Percentiles rank a stretch among this genome's conserved stretches.
Conservation (phyloP, 1,140 invertebrate species). For the Palaemon carinicauda region DNA sequence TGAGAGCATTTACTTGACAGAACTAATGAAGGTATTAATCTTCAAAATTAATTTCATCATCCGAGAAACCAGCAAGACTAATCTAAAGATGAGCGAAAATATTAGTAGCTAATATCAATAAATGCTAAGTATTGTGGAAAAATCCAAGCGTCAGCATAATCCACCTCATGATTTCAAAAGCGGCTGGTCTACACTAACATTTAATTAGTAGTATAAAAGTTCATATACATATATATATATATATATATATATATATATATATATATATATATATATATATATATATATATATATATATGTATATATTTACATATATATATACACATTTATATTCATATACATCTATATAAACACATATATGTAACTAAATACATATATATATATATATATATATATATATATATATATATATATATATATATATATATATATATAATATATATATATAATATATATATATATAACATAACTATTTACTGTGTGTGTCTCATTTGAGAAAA, state of each 20-base stretch:
- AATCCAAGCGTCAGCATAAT: no score
- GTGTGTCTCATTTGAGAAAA: no score
- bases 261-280: slow-evolving; percentile 1
- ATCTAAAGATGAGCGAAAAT: no score
- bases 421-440: not conserved
- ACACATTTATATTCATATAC: not conserved
- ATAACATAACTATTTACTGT: not conserved
- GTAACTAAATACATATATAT: not conserved
- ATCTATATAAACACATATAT: not conserved
- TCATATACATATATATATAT: not conserved
- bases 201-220: not conserved
- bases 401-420: not conserved
- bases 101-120: no score
- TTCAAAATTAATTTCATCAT: no score
- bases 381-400: slow-evolving; percentile 1
- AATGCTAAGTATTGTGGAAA: no score
- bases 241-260: not conserved
- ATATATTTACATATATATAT: not conserved
- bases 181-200: no score
- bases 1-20: no score
- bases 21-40: no score
- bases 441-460: not conserved
- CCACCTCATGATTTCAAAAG: no score
- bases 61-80: no score
- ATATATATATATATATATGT: not conserved